These are phyloP conservation scores for Tragopan temminckii DNA, from an alignment of 2,797 vertebrate species.

Conservation along the genomic window DNA sequence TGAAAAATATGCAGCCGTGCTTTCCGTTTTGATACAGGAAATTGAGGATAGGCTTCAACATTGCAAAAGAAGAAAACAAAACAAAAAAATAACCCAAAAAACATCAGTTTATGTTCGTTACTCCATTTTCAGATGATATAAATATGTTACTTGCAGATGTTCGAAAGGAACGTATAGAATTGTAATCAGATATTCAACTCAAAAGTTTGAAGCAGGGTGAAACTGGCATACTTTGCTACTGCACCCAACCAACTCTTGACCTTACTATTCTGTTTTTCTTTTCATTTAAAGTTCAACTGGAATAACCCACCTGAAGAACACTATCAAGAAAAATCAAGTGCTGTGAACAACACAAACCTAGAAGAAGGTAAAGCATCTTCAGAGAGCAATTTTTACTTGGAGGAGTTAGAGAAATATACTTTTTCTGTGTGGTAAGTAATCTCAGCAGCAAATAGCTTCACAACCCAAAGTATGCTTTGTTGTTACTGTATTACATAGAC, in stretches of 20 bases:
- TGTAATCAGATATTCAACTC: too few species aligned
- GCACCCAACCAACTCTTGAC: not conserved
- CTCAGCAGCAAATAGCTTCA: not conserved
- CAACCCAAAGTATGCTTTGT: not conserved
- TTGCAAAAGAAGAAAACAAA: too few species aligned
- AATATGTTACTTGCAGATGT: too few species aligned
- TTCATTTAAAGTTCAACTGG: conserved; percentile 30
- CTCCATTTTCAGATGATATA: too few species aligned
- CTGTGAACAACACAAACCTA: not conserved
- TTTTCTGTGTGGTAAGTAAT: conserved; percentile 81
- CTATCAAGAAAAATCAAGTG: conserved; percentile 12
- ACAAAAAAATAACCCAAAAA: too few species aligned
- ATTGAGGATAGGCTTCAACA: too few species aligned
- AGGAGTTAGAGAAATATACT: conserved; percentile 78
- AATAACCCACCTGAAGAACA: not conserved
- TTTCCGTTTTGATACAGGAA: too few species aligned
- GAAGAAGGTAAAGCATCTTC: conserved; percentile 32
- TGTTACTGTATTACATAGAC: not conserved
- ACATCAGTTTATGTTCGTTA: too few species aligned
- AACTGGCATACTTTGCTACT: not conserved
- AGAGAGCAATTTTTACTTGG: conserved; percentile 46
- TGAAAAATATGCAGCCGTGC: too few species aligned
- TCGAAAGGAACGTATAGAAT: too few species aligned
- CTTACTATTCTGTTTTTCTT: not conserved
- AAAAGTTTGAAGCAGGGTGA: not conserved